Percentiles rank a stretch among this genome's conserved stretches.
Conservation (phyloP, 2,888 invertebrate species). For the Opisthograptis luteolata region DNA sequence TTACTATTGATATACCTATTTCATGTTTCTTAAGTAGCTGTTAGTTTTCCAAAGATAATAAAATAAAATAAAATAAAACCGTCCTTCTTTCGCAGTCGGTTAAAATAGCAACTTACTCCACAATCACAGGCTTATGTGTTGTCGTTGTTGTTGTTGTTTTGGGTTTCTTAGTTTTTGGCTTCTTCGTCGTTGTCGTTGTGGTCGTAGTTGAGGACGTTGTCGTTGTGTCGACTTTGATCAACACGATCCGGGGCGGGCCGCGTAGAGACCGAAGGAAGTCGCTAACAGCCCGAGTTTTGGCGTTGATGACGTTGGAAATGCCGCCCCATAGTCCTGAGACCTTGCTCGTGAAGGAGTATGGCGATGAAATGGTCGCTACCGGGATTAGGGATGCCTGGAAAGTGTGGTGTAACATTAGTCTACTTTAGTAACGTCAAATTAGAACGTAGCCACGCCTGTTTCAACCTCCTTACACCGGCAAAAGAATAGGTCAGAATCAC, state of each 20-base stretch:
- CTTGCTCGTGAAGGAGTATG: conserved; percentile 2
- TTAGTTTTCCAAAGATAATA: too few relatives aligned
- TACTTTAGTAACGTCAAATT: too few relatives aligned
- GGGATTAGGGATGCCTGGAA: conserved; percentile 13
- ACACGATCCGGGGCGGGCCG: conserved; percentile 14
- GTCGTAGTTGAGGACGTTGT: conserved; percentile 14
- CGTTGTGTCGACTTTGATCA: conserved; percentile 14
- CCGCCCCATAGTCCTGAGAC: conserved; percentile 18
- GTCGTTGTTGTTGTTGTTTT: conserved; percentile 4
- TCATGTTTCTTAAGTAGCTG: too few relatives aligned
- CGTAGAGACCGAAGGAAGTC: conserved; percentile 18
- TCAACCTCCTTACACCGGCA: too few relatives aligned
- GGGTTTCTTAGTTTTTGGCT: conserved; percentile 11
- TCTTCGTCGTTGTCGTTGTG: conserved; percentile 13
- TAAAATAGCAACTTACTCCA: conserved; percentile 16
- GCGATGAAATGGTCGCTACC: conserved; percentile 6
- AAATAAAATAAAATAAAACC: too few relatives aligned
- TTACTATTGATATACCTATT: too few relatives aligned
- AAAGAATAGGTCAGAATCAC: too few relatives aligned
- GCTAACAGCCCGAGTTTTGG: conserved; percentile 29
- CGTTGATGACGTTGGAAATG: conserved; percentile 15
- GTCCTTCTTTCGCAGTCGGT: too few relatives aligned
- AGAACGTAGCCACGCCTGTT: too few relatives aligned
- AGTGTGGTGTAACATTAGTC: too few relatives aligned
- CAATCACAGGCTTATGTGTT: conserved; percentile 8